Base-by-base conservation (phyloP, 2,888 invertebrate species). In the Polylopha cassiicola region DNA sequence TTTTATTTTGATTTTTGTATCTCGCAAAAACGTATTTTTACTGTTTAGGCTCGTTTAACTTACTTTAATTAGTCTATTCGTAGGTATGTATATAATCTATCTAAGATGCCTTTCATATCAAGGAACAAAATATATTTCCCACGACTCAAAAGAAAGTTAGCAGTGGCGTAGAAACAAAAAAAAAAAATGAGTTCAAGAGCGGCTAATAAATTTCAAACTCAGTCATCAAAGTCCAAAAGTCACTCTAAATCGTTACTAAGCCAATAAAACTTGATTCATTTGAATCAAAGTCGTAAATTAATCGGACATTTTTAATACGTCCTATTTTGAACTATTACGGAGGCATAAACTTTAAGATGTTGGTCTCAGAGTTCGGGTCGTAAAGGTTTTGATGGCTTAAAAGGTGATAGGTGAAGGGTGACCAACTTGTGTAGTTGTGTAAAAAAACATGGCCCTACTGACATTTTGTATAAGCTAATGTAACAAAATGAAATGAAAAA, bases 321-420 rank as follows among this genome's bases (percentile, higher is more conserved):
- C 66, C 73, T 67, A 77, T 79, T 82, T 77, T 75, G 73, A 77
- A 73, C 80, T 76, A 78, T 82, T 77, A 79, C 79, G 55, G 60
- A 53, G 64, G 61, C 67, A 65, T 77, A 65, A 75, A 75, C 58
- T 58, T 62, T 69, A 62, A 65, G 65, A 62, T 67, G 63, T 59
- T 43, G 43, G 47, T 44, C 41, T 45, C 34, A 39, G 41, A 60
- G 53, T 52, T 61, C 51, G 48, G 56, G 50, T 65, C 71, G 67
- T 73, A 58, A 63, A 62, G 48, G 60, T 60, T 61, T 65, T 54
- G 53, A 60, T 32, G 17, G 26, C 32, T 45, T 61, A 59, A 55
- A 59, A 44, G 48, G 53, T 58, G 59, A 58, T 53, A 57, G 57
- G 31, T 50, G 58, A 67, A 51, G 38, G 50, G 65, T 61, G 58